A percentile compares a stretch with the other conserved stretches of the same genome.
Conservation (phyloP, 2,113 vertebrate genomes). For the Eretmochelys imbricata region DNA sequence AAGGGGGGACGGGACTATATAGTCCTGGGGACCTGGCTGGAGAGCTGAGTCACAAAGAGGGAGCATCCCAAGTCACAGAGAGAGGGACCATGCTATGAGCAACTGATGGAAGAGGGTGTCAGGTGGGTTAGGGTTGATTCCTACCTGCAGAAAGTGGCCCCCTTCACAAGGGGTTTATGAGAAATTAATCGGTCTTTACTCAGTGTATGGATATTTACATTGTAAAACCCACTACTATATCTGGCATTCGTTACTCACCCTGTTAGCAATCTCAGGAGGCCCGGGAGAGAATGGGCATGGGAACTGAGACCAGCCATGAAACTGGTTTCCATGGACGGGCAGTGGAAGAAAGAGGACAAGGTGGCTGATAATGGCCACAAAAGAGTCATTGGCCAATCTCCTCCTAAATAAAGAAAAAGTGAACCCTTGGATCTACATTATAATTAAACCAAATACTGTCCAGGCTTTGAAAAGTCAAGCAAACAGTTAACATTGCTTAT, state of each 20-base stretch:
- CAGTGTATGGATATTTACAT: fast-evolving
- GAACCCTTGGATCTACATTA: background rate
- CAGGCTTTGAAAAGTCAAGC: background rate
- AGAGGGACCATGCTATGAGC: background rate
- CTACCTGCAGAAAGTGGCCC: background rate
- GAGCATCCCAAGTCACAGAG: no score
- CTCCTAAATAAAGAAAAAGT: background rate
- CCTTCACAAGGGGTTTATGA: background rate
- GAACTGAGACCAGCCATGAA: background rate
- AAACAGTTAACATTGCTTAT: background rate
- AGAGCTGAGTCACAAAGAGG: background rate
- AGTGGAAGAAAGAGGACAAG: background rate
- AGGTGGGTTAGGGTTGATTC: background rate
- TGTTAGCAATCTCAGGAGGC: background rate
- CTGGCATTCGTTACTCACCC: background rate
- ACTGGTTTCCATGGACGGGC: background rate
- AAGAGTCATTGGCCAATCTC: background rate
- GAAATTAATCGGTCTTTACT: background rate
- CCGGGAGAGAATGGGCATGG: background rate
- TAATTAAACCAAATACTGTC: background rate
- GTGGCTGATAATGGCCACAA: background rate
- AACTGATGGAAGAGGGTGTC: background rate
- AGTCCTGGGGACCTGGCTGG: background rate
- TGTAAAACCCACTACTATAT: background rate
- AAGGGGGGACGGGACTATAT: no score